phyloP scores from a whole-genome alignment of 1,140 invertebrate species.

The Philopotamus ludificatus region DNA sequence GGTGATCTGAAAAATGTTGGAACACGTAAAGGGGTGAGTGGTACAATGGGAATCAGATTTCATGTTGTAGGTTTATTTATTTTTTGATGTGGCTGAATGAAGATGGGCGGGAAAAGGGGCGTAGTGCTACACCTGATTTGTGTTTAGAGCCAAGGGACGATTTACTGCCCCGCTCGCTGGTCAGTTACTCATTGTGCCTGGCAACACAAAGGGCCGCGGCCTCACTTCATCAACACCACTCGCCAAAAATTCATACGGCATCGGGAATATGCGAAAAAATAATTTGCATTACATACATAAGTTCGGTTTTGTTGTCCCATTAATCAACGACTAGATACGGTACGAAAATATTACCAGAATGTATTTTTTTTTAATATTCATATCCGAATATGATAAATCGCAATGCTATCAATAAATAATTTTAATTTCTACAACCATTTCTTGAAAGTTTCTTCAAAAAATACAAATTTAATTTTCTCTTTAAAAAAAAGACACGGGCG shows the following conservation, averaged over 20 bases:
- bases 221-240: background rate
- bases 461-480: no score
- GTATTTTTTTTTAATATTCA: no score
- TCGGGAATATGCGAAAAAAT: no score
- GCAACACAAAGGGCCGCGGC: background rate
- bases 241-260: background rate
- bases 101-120: conserved; percentile 26
- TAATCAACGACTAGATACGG: no score
- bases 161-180: conserved; percentile 32
- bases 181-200: conserved; percentile 14
- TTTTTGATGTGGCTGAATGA: conserved; percentile 36
- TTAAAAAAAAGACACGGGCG: no score
- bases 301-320: no score
- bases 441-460: no score
- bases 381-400: no score
- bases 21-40: conserved; percentile 1
- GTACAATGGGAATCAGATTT: conserved; percentile 34
- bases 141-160: conserved; percentile 36
- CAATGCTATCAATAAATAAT: no score
- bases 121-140: conserved; percentile 32
- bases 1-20: background rate
- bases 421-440: no score
- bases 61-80: conserved; percentile 37
- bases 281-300: no score
- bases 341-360: no score